Evolutionary conservation across 2,113 vertebrate genomes (phyloP).

Genomic region (Lasiurus cinereus): DNA sequence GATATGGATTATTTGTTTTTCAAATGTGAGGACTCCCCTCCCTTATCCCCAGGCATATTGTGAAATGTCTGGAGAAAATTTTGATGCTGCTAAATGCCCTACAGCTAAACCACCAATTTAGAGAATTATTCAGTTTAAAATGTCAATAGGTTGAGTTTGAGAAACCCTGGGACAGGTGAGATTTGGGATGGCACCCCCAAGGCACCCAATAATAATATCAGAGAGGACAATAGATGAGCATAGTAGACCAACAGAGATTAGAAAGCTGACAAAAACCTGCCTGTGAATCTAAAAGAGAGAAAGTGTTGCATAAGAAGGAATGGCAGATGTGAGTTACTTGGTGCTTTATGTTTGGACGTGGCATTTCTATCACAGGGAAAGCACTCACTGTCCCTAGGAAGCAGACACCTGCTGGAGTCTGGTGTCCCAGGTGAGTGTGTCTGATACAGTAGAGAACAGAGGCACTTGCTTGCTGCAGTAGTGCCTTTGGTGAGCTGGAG

Average conservation of each 20-base stretch:
- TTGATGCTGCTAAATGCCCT: not conserved
- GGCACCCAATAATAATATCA: not conserved
- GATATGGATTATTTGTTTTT: not conserved
- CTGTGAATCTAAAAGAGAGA: not conserved
- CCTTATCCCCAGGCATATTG: not conserved
- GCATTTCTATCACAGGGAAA: not conserved
- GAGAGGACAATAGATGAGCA: not conserved
- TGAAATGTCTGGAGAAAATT: not conserved
- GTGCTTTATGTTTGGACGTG: not conserved
- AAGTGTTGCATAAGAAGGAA: not conserved
- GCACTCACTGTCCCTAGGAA: not conserved
- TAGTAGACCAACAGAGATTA: not conserved
- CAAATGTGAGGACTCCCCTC: not conserved
- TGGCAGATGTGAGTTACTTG: not conserved
- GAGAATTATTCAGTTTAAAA: not conserved
- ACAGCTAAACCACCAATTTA: not conserved
- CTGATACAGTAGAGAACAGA: not conserved
- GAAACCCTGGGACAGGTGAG: not conserved
- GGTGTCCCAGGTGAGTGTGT: not conserved
- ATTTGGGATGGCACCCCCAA: not conserved
- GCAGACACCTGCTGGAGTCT: not conserved
- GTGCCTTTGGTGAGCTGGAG: not conserved
- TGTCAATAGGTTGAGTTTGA: not conserved
- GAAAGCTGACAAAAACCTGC: not conserved
- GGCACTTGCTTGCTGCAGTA: not conserved